These are phyloP conservation scores for Poecilia latipinna DNA, from an alignment of 2,113 vertebrate genomes.

Conservation along the genomic window DNA sequence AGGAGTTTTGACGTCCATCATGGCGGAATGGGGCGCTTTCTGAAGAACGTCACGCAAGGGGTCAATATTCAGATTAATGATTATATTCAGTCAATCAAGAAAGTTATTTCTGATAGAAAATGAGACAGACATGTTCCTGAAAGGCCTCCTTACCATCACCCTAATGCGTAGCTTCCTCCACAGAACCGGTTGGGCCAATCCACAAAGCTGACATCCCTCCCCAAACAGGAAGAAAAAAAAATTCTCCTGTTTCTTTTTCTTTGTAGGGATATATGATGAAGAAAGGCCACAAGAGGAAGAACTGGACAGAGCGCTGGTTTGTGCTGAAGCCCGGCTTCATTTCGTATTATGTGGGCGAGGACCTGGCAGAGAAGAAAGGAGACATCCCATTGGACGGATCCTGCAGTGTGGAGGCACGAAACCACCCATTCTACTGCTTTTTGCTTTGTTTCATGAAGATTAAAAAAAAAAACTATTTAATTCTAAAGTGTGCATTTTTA, in stretches of 20 bases:
- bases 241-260: conserved; percentile 16
- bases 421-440: background rate
- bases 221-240: too few relatives aligned
- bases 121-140: too few relatives aligned
- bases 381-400: conserved; percentile 88
- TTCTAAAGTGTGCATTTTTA: background rate
- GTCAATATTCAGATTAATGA: too few relatives aligned
- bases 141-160: too few relatives aligned
- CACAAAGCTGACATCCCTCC: too few relatives aligned
- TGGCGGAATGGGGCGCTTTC: too few relatives aligned
- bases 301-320: conserved; percentile 99
- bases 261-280: conserved; percentile 96
- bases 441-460: background rate
- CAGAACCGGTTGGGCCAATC: too few relatives aligned
- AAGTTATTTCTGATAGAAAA: too few relatives aligned
- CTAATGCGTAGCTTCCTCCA: too few relatives aligned
- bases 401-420: conserved; percentile 90
- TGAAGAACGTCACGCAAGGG: too few relatives aligned
- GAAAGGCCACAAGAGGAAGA: conserved; percentile 97
- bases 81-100: too few relatives aligned
- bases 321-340: conserved; percentile 88
- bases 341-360: conserved; percentile 93
- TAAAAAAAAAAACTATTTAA: background rate
- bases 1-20: too few relatives aligned
- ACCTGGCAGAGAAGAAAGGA: conserved; percentile 94